These are phyloP conservation scores for Agrenia bidenticulata DNA, from an alignment of 2,888 invertebrate species.

Conservation along the genomic window DNA sequence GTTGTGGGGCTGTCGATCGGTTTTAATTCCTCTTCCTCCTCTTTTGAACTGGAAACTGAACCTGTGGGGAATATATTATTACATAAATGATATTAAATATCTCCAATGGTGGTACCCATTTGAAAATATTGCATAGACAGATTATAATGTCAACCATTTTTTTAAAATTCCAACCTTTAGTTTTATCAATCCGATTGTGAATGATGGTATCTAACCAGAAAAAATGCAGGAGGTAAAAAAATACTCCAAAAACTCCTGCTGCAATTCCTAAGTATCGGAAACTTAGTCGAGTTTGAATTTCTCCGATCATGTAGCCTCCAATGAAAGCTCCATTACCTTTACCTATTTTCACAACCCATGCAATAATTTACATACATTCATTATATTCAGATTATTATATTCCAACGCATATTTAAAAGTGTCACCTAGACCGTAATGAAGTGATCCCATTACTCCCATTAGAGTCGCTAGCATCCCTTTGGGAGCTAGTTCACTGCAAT, in stretches of 20 bases:
- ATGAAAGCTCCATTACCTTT: conserved; percentile 79
- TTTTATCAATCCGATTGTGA: too few species aligned
- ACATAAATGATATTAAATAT: too few species aligned
- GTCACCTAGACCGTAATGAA: conserved; percentile 81
- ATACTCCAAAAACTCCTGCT: conserved; percentile 69
- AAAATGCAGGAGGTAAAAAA: conserved; percentile 70
- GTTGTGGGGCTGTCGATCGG: too few species aligned
- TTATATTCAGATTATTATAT: conserved; percentile 1
- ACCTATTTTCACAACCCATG: conserved; percentile 60
- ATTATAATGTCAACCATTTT: too few species aligned
- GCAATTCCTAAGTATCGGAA: conserved; percentile 77
- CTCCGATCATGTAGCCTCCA: conserved; percentile 74
- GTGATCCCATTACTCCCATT: conserved; percentile 83
- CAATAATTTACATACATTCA: conserved; percentile 1
- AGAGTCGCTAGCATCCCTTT: conserved; percentile 79
- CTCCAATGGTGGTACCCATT: too few species aligned
- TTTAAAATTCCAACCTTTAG: too few species aligned
- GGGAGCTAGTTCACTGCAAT: conserved; percentile 80
- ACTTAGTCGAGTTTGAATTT: conserved; percentile 72
- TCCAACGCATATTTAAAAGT: too few species aligned
- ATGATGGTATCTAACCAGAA: conserved; percentile 63
- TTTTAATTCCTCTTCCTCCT: too few species aligned
- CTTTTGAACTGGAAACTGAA: too few species aligned
- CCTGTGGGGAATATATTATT: too few species aligned
- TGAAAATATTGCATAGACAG: too few species aligned